Evolutionary conservation across 92 coral and sea anemone genomes (phyloP), one percentile per base, ranked within the genome.

Genomic region (Porites rus): DNA sequence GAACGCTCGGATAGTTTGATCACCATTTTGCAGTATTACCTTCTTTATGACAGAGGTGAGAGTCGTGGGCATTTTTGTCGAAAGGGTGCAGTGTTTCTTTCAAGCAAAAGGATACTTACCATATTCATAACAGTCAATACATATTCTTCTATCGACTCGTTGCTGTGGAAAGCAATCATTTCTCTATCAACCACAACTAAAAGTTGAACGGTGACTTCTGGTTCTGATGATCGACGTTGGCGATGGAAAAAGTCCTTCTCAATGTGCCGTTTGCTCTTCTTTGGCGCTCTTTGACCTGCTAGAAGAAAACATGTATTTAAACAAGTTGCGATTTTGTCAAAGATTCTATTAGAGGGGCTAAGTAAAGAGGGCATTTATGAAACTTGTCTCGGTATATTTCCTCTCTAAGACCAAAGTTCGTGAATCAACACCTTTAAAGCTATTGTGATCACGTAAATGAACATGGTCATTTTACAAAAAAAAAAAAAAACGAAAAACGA

Each of bases 141-240:
- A 66, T 96, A 96, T 71, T 95, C 93, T 72, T 94, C 95, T n/a
- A 96, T 86, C 10, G 93, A 85, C 50, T 85, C 94, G 80, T 96
- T 96, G 78, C 98, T 97, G 84, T 96, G 99, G 88, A 94, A 96
- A 85, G 69, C 87, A 22, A 96, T 92, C 99, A 96, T 96, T 46
- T 89, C 92, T 76, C 92, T 88, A 72, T 96, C 99, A 0, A 91
- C 96, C 19, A 92, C 99, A 19, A 96, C 97, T 83, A 96, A 85
- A 2, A 96, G 88, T 88, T 96, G 96, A 14, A 93, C 81, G 2
- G 98, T 92, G 61, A 72, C 70, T 65, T 94, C 96, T 7, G 80
- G 77, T 50, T 65, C 84, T 59, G 75, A 77, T 14, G 98, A 92
- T 2, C 95, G 94, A 51, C 91, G 91, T 12, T 46, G 76, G 0